A percentile compares a stretch with the other conserved stretches of the same genome.
These are phyloP conservation scores for Tychaedon coryphoeus DNA, from an alignment of 2,113 vertebrate species.

Conservation along the genomic window DNA sequence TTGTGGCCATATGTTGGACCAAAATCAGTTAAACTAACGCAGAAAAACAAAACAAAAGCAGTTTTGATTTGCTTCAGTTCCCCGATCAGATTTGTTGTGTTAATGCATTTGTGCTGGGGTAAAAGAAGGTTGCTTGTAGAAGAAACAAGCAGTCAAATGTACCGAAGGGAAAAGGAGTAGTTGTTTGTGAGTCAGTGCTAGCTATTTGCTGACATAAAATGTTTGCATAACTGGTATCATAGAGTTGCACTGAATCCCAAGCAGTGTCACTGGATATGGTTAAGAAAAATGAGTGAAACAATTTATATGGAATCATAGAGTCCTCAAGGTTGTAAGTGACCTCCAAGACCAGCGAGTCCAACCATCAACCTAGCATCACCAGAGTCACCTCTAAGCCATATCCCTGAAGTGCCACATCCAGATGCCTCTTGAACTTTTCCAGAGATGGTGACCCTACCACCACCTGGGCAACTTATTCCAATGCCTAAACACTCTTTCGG, in stretches of 20 bases:
- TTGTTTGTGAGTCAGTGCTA: background rate
- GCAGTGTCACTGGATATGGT: background rate
- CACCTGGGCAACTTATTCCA: background rate
- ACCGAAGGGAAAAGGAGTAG: background rate
- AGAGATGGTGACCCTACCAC: background rate
- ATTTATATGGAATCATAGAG: background rate
- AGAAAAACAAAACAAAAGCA: background rate
- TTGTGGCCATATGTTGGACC: background rate
- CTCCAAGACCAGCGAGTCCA: background rate
- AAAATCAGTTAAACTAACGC: background rate
- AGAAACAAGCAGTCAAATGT: background rate
- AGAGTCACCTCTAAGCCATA: background rate
- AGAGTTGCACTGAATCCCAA: background rate
- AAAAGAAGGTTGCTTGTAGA: background rate
- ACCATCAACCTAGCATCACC: rapidly evolving
- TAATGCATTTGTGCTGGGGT: rapidly evolving
- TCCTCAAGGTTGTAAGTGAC: background rate
- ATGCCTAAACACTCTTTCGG: background rate
- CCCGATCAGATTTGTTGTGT: background rate
- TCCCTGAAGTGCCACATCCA: background rate
- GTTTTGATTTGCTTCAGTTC: background rate
- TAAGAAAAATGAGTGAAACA: background rate
- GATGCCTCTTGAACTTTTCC: background rate
- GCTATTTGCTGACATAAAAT: background rate
- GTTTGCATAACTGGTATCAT: background rate